phyloP scores from a whole-genome alignment of 2,113 vertebrate genomes.

The Oncorhynchus mykiss region DNA sequence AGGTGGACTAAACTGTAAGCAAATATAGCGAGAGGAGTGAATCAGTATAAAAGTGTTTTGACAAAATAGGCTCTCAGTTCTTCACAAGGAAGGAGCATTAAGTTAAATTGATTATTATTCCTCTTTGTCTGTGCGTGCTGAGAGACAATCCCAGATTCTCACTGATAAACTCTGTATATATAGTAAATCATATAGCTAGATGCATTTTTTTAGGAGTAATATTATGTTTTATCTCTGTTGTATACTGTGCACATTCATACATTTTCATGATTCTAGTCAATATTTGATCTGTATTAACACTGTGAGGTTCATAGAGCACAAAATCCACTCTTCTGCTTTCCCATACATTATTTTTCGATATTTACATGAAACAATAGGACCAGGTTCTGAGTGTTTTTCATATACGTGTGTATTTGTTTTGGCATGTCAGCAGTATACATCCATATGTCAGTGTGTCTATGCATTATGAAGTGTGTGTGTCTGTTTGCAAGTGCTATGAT shows the following conservation, averaged over 20 bases:
- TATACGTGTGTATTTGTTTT: neutral
- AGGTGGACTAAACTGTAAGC: no score
- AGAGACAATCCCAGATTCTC: conserved; percentile 11
- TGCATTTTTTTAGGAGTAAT: conserved; percentile 30
- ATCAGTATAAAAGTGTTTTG: neutral
- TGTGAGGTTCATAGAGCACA: neutral
- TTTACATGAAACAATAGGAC: neutral
- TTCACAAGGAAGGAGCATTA: neutral
- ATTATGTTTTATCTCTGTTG: conserved; percentile 41
- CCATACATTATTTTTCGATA: neutral
- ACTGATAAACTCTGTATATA: conserved; percentile 22
- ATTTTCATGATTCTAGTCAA: conserved; percentile 50
- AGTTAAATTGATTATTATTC: neutral
- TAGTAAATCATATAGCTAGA: conserved; percentile 40
- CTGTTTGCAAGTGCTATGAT: neutral
- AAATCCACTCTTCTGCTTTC: neutral
- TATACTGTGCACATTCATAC: conserved; percentile 36
- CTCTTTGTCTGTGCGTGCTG: neutral
- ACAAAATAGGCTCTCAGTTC: neutral
- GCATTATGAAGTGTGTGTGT: neutral
- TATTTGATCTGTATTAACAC: conserved; percentile 52
- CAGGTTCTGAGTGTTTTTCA: neutral
- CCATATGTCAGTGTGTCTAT: neutral
- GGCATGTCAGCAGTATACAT: neutral
- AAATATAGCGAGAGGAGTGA: no score